Conservation (phyloP, 2,797 vertebrate species). For the Cuniculus paca region DNA sequence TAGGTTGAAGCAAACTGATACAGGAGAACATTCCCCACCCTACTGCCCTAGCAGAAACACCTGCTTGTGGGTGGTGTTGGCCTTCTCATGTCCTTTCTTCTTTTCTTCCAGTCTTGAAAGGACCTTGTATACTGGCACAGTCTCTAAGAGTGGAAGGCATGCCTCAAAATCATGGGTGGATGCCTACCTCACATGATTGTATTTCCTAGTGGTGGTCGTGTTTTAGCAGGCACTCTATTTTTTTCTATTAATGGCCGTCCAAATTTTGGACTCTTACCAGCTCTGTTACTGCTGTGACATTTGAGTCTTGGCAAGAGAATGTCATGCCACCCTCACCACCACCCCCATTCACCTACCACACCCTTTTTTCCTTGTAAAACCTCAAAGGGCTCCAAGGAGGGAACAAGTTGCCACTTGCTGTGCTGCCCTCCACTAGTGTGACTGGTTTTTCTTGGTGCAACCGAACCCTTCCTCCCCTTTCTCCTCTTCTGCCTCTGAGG, state of each 20-base stretch:
- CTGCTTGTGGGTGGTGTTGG: not conserved
- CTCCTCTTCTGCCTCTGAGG: slow-evolving; percentile 74
- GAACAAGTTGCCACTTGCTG: slow-evolving; percentile 70
- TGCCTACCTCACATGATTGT: not conserved
- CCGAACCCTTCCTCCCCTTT: slow-evolving; percentile 48
- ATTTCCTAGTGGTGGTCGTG: not conserved
- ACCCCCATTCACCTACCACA: not conserved
- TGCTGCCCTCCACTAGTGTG: slow-evolving; percentile 69
- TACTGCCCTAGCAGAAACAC: not conserved
- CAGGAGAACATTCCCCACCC: not conserved
- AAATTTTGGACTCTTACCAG: slow-evolving; percentile 26
- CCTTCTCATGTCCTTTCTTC: not conserved
- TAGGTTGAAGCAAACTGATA: not conserved
- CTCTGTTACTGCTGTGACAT: slow-evolving; percentile 43
- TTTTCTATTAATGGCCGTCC: not conserved
- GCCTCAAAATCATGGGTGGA: not conserved
- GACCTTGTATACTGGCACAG: not conserved
- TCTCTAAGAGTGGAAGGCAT: not conserved
- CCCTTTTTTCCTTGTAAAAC: slow-evolving; percentile 42
- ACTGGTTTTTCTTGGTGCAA: slow-evolving; percentile 85
- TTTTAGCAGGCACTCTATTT: not conserved
- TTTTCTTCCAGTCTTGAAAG: not conserved
- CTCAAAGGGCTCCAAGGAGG: slow-evolving; percentile 68
- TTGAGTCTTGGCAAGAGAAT: slow-evolving; percentile 45
- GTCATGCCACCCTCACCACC: not conserved